These are phyloP conservation scores for Thera britannica DNA, from an alignment of 2,888 invertebrate species.

Conservation along the genomic window DNA sequence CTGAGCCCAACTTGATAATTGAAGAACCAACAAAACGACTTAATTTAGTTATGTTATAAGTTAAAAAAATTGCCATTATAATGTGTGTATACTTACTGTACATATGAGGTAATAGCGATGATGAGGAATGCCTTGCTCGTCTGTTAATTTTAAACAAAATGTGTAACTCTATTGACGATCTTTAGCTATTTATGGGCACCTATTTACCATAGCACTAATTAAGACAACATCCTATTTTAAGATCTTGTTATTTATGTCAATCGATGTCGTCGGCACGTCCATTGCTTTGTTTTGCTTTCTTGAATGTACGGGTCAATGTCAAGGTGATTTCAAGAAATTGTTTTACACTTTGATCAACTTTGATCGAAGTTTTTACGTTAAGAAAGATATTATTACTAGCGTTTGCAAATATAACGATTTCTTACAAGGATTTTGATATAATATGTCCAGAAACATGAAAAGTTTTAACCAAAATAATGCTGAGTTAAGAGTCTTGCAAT, in stretches of 20 bases:
- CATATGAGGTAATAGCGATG: neutral
- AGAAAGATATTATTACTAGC: neutral
- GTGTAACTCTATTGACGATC: slow-evolving; percentile 7
- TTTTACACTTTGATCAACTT: slow-evolving; percentile 12
- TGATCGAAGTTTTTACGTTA: no score
- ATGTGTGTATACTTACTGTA: no score
- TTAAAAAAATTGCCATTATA: no score
- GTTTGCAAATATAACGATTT: slow-evolving; percentile 4
- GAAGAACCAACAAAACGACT: neutral
- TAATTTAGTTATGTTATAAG: neutral
- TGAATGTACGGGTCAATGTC: slow-evolving; percentile 37
- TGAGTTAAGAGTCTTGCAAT: slow-evolving; percentile 10
- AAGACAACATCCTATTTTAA: slow-evolving; percentile 31
- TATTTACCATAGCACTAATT: slow-evolving; percentile 11
- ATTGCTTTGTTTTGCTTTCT: slow-evolving; percentile 32
- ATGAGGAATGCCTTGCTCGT: neutral
- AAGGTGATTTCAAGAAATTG: slow-evolving; percentile 26
- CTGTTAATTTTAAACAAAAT: neutral
- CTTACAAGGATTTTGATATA: slow-evolving; percentile 7
- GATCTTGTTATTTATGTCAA: slow-evolving; percentile 30
- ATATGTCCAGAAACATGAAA: neutral
- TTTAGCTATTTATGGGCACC: slow-evolving; percentile 17
- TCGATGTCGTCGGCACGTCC: slow-evolving; percentile 17
- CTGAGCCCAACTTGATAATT: neutral
- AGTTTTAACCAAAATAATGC: slow-evolving; percentile 6